Evolutionary conservation across 2,888 invertebrate genomes (phyloP).

Genomic region (Nudaria mundana): DNA sequence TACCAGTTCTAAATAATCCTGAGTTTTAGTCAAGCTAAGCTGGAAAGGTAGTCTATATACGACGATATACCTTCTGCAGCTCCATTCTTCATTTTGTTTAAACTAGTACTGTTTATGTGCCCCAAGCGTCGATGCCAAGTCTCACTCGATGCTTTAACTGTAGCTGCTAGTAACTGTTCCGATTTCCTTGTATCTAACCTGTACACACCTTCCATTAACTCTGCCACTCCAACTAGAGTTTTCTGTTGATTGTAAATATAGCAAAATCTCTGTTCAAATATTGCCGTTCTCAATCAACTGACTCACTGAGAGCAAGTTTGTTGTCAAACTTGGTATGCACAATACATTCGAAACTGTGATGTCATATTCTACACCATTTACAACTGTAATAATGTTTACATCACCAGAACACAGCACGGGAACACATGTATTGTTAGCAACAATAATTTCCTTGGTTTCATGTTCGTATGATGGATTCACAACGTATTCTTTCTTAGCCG

Average conservation of each 20-base stretch:
- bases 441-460: neutral
- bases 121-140: neutral
- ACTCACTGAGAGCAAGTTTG: neutral
- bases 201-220: neutral
- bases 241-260: no score
- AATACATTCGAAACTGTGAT: neutral
- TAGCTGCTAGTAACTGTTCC: neutral
- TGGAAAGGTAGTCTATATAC: neutral
- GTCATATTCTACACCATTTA: neutral
- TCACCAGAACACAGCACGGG: neutral
- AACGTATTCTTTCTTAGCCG: neutral
- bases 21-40: neutral
- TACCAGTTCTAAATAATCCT: neutral
- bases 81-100: no score
- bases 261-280: no score
- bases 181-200: neutral
- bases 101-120: no score
- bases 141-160: neutral
- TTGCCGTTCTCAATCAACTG: neutral
- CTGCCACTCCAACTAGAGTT: neutral
- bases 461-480: neutral
- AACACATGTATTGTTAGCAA: neutral
- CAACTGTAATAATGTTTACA: neutral
- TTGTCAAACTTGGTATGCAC: neutral
- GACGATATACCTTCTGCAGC: no score